These are phyloP conservation scores for Amazona guildingii DNA, from an alignment of 2,113 vertebrate species.

Conservation along the genomic window DNA sequence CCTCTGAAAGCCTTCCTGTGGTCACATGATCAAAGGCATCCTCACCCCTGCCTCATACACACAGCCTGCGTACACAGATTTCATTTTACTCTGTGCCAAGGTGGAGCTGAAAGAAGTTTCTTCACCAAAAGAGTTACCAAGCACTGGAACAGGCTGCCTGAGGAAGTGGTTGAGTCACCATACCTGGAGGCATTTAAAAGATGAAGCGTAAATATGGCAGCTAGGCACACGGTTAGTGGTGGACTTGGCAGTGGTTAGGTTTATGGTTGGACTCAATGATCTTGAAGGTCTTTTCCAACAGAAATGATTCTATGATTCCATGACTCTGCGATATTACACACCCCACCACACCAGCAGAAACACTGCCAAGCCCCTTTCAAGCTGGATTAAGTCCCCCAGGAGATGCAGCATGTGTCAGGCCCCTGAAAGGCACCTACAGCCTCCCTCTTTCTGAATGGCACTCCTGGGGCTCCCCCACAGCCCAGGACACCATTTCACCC, in stretches of 20 bases:
- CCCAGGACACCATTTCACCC: not conserved
- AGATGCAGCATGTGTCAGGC: accelerated
- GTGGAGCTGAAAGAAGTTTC: not conserved
- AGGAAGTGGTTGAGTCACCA: not conserved
- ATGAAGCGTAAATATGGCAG: not conserved
- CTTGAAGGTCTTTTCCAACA: not conserved
- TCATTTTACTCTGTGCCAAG: not conserved
- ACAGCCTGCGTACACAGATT: not conserved
- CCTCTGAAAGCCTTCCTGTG: not conserved
- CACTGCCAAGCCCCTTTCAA: not conserved
- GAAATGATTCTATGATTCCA: not conserved
- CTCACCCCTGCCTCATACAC: not conserved
- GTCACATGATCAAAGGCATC: not conserved
- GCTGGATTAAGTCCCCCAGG: not conserved
- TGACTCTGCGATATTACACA: not conserved
- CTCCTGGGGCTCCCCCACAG: not conserved
- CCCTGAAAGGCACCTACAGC: not conserved
- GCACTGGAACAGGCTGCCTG: not conserved
- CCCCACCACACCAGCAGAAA: not conserved
- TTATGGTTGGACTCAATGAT: accelerated
- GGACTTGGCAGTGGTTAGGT: not conserved
- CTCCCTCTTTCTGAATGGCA: not conserved
- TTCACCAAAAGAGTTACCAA: not conserved
- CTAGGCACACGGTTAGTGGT: not conserved
- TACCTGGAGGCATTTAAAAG: not conserved